Percentiles rank a stretch among this genome's conserved stretches.
Evolutionary conservation across 2,888 invertebrate genomes (phyloP).

Genomic region (Drosophila barbarae): DNA sequence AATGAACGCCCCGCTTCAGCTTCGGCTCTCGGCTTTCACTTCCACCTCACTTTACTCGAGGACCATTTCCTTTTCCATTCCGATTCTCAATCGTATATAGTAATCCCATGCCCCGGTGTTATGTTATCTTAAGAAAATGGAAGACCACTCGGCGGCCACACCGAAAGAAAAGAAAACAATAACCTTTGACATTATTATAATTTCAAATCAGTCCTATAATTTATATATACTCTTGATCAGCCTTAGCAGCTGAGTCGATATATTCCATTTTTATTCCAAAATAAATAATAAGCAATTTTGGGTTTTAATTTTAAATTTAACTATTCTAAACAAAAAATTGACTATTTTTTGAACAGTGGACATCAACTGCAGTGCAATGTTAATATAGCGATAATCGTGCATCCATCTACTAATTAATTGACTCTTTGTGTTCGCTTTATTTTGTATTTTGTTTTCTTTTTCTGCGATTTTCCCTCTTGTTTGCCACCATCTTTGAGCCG

Average conservation of each 20-base stretch:
- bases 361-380: constrained; percentile 53
- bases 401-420: constrained; percentile 80
- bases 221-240: not conserved
- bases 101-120: constrained; percentile 13
- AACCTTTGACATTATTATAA: no score
- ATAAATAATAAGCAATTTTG: no score
- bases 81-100: constrained; percentile 9
- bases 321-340: not conserved
- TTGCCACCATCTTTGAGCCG: constrained; percentile 31
- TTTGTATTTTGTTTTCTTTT: constrained; percentile 11
- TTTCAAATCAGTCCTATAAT: not conserved
- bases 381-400: constrained; percentile 78
- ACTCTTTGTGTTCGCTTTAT: constrained; percentile 77
- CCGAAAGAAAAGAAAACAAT: not conserved
- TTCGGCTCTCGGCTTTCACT: not conserved
- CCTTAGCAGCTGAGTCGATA: not conserved
- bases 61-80: constrained; percentile 14
- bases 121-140: constrained; percentile 74
- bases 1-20: constrained; percentile 61
- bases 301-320: no score
- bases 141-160: constrained; percentile 45
- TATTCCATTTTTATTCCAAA: no score
- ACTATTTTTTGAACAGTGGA: constrained; percentile 3
- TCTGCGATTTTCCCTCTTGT: constrained; percentile 12
- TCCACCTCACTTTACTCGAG: constrained; percentile 16